These are phyloP conservation scores for Oscheius sp. DNA, from an alignment of 2,888 invertebrate genomes.

Conservation along the genomic window DNA sequence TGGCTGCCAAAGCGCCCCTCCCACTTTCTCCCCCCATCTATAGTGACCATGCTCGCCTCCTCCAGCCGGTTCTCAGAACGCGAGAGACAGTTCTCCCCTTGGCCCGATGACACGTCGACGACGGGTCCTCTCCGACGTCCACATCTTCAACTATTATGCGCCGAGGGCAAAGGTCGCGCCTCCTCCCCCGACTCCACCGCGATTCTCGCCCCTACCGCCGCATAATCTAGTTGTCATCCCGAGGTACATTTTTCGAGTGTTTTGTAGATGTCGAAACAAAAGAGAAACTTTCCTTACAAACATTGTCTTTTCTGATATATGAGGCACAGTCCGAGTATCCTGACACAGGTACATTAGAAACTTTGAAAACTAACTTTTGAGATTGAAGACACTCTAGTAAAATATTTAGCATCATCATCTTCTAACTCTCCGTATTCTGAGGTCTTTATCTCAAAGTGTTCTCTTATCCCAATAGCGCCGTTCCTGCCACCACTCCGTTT, in stretches of 20 bases:
- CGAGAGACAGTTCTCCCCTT: background rate
- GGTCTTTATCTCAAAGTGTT: no score
- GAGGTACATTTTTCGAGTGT: constrained; percentile 9
- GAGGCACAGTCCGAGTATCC: no score
- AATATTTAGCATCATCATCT: no score
- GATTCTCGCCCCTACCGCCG: constrained; percentile 32
- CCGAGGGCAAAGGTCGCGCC: constrained; percentile 26
- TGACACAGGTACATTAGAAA: no score
- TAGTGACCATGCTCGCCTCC: constrained; percentile 12
- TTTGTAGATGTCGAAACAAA: no score
- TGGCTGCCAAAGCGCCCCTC: constrained; percentile 7
- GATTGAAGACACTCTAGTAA: no score
- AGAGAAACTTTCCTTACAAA: no score
- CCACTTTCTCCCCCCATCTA: constrained; percentile 7
- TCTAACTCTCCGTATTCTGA: no score
- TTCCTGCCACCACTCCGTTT: no score
- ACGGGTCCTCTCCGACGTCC: constrained; percentile 44
- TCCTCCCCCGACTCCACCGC: constrained; percentile 28
- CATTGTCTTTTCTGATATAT: no score
- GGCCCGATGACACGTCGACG: constrained; percentile 30
- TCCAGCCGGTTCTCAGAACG: constrained; percentile 20
- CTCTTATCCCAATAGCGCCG: no score
- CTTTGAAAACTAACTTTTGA: no score
- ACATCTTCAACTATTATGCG: constrained; percentile 53
- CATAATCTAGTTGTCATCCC: constrained; percentile 26